These are phyloP conservation scores for human DNA, from an alignment of 2,113 vertebrate species.

Conservation along the genomic window GRCh38 chr3:185963001-185963500, in stretches of 20 bases:
- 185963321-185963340: neutral
- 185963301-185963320: neutral
- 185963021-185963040: neutral
- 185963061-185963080: neutral
- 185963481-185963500: neutral
- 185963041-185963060: neutral
- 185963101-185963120: neutral
- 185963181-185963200: slow-evolving; percentile 8
- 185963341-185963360: neutral
- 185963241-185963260: neutral
- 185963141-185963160: neutral
- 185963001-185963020: neutral
- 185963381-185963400: neutral
- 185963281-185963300: neutral
- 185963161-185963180: slow-evolving; percentile 38
- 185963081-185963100: neutral
- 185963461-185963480: neutral
- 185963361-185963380: neutral
- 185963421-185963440: neutral
- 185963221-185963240: neutral
- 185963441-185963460: neutral
- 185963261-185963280: neutral
- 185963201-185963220: neutral
- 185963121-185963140: neutral
- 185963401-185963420: neutral